Base-by-base conservation (phyloP, 2,113 vertebrate genomes). In the Zosterops pallidus region DNA sequence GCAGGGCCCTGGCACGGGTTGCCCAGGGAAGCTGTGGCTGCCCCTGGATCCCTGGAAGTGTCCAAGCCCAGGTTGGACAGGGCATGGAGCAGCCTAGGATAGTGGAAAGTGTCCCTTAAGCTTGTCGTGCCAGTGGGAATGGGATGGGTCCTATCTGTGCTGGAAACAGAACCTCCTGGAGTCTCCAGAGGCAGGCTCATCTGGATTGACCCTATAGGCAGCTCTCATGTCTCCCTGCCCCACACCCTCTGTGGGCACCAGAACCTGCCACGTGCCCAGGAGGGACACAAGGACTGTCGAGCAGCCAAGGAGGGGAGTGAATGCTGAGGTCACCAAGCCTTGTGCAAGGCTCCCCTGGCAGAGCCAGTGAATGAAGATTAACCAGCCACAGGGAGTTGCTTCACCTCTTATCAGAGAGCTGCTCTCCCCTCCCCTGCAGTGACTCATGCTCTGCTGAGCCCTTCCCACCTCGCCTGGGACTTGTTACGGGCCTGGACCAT, bases 391-490 rank as follows among this genome's bases (percentile, higher is more conserved):
- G 22, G 26, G 57, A 81, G 74, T 52, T 44, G 47, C 74, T 86
- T 92, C 80, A 50, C 46, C 50, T 72, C 81, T 95, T 94, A 94
- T 90, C 93, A 91, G 41, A 63, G 77, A 29, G 67, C 55, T 75
- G 70, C 12, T 92, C 81, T 89, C 41, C 69, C 63, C 86, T 86
- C 83, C 1, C 2, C 44, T 33, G 24, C 84, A 39, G 22, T 86
- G 94, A 90, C 85, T 95, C 94, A 88, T 13, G 29, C 42, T 79
- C 49, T 72, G 91, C 89, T 69, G 31, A 95, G 82, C 70, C 49
- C 78, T 92, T 94, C 93, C 83, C 91, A 12, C 77, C 86, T 87
- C 97, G 96, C 97, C 97, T 98, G 97, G 94, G 89, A 96, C 82
- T 12, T 41, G 92, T 97, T 97, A 97, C 37, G 72, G 79, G 78